Evolutionary conservation across 2,113 vertebrate genomes (phyloP).

Genomic region (Etheostoma cragini): DNA sequence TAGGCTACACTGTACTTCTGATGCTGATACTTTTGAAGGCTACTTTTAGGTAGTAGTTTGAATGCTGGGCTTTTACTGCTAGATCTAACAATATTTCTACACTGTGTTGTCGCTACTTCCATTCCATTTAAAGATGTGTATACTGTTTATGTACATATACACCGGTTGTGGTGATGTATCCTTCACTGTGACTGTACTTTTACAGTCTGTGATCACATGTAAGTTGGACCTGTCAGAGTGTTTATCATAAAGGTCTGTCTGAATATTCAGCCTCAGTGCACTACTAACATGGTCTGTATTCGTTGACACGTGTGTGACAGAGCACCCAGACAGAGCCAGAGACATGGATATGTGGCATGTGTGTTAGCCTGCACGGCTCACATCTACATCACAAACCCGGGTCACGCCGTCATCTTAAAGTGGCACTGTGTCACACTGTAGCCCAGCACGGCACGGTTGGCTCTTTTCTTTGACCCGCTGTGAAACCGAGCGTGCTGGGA

Average conservation of each 20-base stretch:
- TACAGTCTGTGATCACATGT: neutral
- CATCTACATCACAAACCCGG: slow-evolving; percentile 10
- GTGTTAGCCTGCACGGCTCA: neutral
- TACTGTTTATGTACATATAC: too few species aligned
- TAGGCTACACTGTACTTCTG: too few species aligned
- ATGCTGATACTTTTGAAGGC: neutral
- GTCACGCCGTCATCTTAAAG: slow-evolving; percentile 70
- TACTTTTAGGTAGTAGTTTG: neutral
- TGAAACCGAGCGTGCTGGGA: neutral
- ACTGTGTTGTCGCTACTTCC: too few species aligned
- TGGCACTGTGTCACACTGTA: slow-evolving; percentile 38
- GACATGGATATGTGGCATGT: neutral
- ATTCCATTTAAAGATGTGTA: neutral
- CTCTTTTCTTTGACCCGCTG: slow-evolving; percentile 12
- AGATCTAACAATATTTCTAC: neutral
- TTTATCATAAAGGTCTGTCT: too few species aligned
- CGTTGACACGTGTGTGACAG: neutral
- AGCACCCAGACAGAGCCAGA: neutral
- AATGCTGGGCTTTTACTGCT: neutral
- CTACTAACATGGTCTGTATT: neutral
- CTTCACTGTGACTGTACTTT: neutral
- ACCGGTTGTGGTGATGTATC: neutral
- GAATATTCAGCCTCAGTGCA: too few species aligned
- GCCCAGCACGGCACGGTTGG: neutral
- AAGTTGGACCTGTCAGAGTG: neutral